phyloP scores from a whole-genome alignment of 2,797 vertebrate genomes.

The Phataginus tricuspis region DNA sequence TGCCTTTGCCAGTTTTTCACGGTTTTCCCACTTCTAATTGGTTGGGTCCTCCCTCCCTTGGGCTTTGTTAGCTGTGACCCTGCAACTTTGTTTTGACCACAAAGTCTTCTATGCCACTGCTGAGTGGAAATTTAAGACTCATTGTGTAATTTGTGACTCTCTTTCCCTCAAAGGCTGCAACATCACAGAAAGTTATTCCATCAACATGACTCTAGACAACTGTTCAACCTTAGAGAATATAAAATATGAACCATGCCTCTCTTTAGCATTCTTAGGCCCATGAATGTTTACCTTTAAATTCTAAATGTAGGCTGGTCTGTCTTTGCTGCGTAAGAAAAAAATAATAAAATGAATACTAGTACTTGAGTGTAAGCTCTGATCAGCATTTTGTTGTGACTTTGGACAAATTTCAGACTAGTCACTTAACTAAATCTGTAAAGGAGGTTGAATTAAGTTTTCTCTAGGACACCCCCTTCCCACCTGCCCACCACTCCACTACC shows the following conservation, averaged over 20 bases:
- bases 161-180: neutral
- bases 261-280: constrained; percentile 46
- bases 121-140: neutral
- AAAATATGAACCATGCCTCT: constrained; percentile 56
- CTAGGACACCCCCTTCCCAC: neutral
- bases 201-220: constrained; percentile 16
- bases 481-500: neutral
- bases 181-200: neutral
- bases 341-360: neutral
- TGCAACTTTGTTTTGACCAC: neutral
- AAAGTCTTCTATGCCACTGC: neutral
- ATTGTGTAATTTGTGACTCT: neutral
- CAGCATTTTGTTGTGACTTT: neutral
- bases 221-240: constrained; percentile 42
- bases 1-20: neutral
- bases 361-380: neutral
- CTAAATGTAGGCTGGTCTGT: neutral
- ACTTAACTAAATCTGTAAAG: neutral
- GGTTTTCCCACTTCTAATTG: neutral
- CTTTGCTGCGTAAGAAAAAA: constrained; percentile 15
- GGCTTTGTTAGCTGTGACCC: neutral
- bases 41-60: neutral
- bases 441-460: neutral
- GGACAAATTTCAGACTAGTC: neutral
- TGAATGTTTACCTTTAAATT: constrained; percentile 66